Base-by-base conservation (phyloP, 2,797 vertebrate species). In the Thripadectes ignobilis region DNA sequence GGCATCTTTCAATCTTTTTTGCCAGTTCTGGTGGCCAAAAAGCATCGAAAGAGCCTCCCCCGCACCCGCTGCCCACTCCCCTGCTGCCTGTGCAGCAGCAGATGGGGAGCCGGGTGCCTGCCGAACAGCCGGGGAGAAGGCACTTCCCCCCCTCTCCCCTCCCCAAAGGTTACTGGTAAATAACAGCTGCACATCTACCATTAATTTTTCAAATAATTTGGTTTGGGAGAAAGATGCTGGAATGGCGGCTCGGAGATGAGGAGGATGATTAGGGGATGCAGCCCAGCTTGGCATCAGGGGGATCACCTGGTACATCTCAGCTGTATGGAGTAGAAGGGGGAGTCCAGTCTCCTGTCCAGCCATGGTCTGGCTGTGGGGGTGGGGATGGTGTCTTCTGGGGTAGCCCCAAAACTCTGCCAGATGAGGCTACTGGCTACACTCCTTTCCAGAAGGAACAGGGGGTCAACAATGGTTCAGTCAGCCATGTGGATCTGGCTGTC, bases 11-110 rank as follows among this genome's bases (percentile, higher is more conserved):
- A 96, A 62, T 95, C 90, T 92, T 88, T 89, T 94, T 52, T 57
- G 36, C 74, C 2, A 3, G 49, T 85, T 95, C 66, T 8, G 36
- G 81, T 93, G 94, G 86, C 92, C 95, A 96, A 95, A 91, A 96
- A 73, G 41, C 30, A 1, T 58, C 5, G 23, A 39, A 38, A 26
- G 2, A 93, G 45, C 94, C 69, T 92, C 94, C 96, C 61, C 94
- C 87, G 38, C 95, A 72, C 62, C 65, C 68, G 19, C 95, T 90
- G 92, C 95, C 96, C 97, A 92, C 95, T 95, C 93, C 92, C 91
- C 81, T 79, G 80, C 94, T 94, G 93, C 93, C 92, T 61, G 84
- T 8, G 3, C 8, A 6, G 84, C 2, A 2, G 91, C 97, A 97
- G 96, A 96, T 97, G 97, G 96, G 91, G 73, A 89, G 79, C 71